These are phyloP conservation scores for Laticauda laticaudata DNA, from an alignment of 2,113 vertebrate species.

Conservation along the genomic window DNA sequence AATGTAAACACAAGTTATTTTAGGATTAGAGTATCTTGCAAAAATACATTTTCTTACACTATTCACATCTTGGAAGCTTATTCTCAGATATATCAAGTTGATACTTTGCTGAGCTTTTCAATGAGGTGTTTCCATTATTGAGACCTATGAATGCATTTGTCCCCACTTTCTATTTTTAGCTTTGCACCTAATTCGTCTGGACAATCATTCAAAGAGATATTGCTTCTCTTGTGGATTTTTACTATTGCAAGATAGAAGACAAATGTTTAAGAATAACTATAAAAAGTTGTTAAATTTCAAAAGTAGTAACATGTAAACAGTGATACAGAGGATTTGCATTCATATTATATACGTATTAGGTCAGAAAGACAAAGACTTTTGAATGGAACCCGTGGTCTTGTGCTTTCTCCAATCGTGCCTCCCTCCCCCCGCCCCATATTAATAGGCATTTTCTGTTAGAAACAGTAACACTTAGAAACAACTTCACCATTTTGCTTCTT, in stretches of 20 bases:
- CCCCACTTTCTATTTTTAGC: conserved; percentile 26
- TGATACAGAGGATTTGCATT: conserved; percentile 77
- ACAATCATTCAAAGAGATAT: conserved; percentile 80
- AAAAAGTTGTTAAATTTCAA: conserved; percentile 96
- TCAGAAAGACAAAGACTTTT: conserved; percentile 63
- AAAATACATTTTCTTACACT: conserved; percentile 51
- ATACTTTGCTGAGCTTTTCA: conserved; percentile 42
- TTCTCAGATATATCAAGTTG: conserved; percentile 40
- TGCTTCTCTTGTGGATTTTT: conserved; percentile 75
- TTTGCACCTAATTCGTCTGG: conserved; percentile 61
- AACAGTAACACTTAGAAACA: conserved; percentile 40
- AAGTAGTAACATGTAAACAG: conserved; percentile 95
- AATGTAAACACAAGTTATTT: conserved; percentile 62
- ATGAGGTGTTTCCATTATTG: conserved; percentile 44
- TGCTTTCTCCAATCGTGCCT: conserved; percentile 67
- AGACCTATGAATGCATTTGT: conserved; percentile 30
- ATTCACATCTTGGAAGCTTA: conserved; percentile 45
- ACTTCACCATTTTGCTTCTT: conserved; percentile 60
- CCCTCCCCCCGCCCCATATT: background rate
- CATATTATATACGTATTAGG: conserved; percentile 72
- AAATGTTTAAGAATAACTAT: conserved; percentile 82
- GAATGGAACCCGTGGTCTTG: conserved; percentile 72
- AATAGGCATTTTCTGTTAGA: conserved; percentile 23
- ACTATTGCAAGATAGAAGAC: conserved; percentile 82
- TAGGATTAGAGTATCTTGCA: conserved; percentile 57